Base-by-base conservation (phyloP, 2,797 vertebrate genomes). In the Chelonia mydas region DNA sequence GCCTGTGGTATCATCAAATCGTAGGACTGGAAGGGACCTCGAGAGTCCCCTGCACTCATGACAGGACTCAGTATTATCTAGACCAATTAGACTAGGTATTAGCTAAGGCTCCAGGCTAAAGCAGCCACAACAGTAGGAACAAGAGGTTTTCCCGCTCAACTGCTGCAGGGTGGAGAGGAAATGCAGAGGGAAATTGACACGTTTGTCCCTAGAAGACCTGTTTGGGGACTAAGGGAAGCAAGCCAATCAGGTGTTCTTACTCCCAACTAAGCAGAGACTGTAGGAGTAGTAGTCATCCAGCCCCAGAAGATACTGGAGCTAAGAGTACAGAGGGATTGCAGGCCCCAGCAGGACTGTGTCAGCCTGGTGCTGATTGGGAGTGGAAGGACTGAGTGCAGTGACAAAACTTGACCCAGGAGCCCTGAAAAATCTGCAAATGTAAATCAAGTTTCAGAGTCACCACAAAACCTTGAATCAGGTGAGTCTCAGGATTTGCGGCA, bases 401-500 rank as follows among this genome's bases (percentile, higher is more conserved):
- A 37, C 1, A 0, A 51, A 89, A 53, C 54, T 41, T 0, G 0
- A 25, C 72, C 25, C 10, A 13, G 25, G 12, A 37, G 19, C 37
- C 41, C 23, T 74, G 72, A 76, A 47, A 72, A 47, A 50, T 68
- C 53, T 65, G 76, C 21, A 68, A 55, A 2, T 28, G 65, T 11
- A 4, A 57, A 82, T n/a, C 50, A 5, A 57, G 45, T 78, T 45
- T 77, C 65, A 55, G 81, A 84, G 31, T 83, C 0, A 0, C 41
- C 0, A 0, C 72, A 76, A 25, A 76, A 47, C 72, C 72, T n/a
- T 61, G 57, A 49, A 61, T 45, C 21, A 2, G 1, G 45, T 27
- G 47, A 31, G 8, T n/a, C 72, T 53, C 47, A 79, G 80, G 79
- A 41, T 72, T 33, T 0, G 11, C 11, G 57, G 76, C 57, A 21